A percentile compares a stretch with the other conserved stretches of the same genome.
These are phyloP conservation scores for Hypotaenidia okinawae DNA, from an alignment of 2,797 vertebrate species.

Conservation along the genomic window DNA sequence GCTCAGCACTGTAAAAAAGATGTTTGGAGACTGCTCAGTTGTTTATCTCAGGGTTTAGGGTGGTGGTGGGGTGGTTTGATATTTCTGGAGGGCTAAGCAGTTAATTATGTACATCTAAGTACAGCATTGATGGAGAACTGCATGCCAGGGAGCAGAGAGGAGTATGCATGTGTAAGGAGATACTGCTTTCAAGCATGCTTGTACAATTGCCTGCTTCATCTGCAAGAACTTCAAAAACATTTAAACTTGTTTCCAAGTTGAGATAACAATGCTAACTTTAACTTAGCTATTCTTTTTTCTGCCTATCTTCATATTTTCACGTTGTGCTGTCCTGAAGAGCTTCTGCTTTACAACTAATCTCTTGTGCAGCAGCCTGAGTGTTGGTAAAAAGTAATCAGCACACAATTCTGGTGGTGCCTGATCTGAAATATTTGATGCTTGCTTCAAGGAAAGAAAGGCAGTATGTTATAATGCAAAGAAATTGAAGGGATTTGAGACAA, in stretches of 20 bases:
- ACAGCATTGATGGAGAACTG: neutral
- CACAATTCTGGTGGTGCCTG: neutral
- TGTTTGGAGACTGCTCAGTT: neutral
- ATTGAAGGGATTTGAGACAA: neutral
- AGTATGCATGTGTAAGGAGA: neutral
- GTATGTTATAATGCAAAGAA: neutral
- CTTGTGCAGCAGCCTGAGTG: neutral
- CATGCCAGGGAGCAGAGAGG: neutral
- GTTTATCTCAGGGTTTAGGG: neutral
- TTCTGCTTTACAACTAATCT: neutral
- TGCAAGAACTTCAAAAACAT: neutral
- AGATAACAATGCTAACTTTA: neutral
- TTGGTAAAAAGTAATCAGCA: neutral
- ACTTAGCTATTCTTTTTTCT: neutral
- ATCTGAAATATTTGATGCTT: neutral
- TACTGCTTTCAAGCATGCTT: accelerated
- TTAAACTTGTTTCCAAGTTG: neutral
- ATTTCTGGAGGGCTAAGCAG: neutral
- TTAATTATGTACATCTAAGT: neutral
- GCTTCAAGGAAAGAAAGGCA: neutral
- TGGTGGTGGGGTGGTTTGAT: neutral
- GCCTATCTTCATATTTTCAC: neutral
- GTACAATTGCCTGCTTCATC: neutral
- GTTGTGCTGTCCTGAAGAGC: neutral
- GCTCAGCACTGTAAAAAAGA: neutral